Base-by-base conservation (phyloP, 2,113 vertebrate genomes). In the Talpa occidentalis region DNA sequence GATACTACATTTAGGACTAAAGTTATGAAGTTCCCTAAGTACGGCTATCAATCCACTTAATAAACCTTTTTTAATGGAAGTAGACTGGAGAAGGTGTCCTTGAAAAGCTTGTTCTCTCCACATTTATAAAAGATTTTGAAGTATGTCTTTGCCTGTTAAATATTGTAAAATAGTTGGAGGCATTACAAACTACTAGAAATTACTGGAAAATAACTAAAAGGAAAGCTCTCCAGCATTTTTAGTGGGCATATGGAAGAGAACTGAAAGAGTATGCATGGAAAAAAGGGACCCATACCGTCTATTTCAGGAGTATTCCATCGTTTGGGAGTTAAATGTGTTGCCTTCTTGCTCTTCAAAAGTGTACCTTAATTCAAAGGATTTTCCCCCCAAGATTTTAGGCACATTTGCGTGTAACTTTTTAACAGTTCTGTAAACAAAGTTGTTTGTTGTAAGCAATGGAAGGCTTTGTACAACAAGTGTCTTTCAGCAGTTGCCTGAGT, bases 1-100 rank as follows among this genome's bases (percentile, higher is more conserved):
- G 87, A 94, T 96, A 96, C 88, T 94, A 82, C 94, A 95, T 97
- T 97, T 96, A 78, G 98, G 98, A 98, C 98, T 98, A 98, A 98
- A 98, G 97, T 49, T 73, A 40, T 10, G 2, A 26, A 60, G 7
- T 97, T 98, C 97, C 96, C 88, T 91, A 90, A 92, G 91, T 77
- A 42, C 86, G 94, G 74, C 79, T 98, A 92, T 95, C 91, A 95
- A 96, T 96, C 95, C 93, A 97, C 97, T 98, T 98, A 98, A 98
- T 97, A 98, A 98, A 97, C 19, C 95, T 97, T 98, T 98, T 98
- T 97, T 97, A 97, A 97, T 95, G 86, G 97, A 98, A 98, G 97
- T 90, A 80, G 42, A 76, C 95, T 94, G 47, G 42, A 96, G 49
- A 95, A 95, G 19, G 5, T 91, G 60, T 54, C 37, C 91, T 87